These are phyloP conservation scores for Tachyglossus aculeatus DNA, from an alignment of 2,797 vertebrate species.

Conservation along the genomic window DNA sequence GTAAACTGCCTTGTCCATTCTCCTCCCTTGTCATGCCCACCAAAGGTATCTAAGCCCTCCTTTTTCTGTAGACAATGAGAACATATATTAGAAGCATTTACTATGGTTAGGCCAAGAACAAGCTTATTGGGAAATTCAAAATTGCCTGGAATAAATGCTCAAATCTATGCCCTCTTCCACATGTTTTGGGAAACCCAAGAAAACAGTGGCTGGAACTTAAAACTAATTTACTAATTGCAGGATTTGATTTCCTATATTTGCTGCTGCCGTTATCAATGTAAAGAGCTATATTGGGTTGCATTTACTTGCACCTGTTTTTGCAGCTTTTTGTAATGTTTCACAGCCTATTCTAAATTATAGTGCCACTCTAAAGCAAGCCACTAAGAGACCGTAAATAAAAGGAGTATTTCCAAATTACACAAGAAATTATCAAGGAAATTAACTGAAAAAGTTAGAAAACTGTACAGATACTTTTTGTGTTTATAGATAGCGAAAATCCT, in stretches of 20 bases:
- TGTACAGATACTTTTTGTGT: slow-evolving; percentile 8
- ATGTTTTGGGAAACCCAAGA: slow-evolving; percentile 57
- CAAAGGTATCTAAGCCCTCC: no score
- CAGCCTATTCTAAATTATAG: slow-evolving; percentile 12
- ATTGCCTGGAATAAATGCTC: slow-evolving; percentile 54
- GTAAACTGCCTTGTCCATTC: no score
- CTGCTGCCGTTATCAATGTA: slow-evolving; percentile 32
- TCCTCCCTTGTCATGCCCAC: no score
- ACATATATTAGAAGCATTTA: slow-evolving; percentile 37
- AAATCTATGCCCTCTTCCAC: slow-evolving; percentile 45
- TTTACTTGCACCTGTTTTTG: slow-evolving; percentile 11
- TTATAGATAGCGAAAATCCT: slow-evolving; percentile 40
- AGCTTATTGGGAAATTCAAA: slow-evolving; percentile 53
- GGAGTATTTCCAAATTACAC: not conserved
- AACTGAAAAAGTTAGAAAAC: not conserved
- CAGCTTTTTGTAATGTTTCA: not conserved
- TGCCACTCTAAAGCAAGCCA: slow-evolving; percentile 8
- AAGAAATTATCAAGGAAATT: not conserved
- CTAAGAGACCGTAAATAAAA: not conserved
- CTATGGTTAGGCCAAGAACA: slow-evolving; percentile 42
- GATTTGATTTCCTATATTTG: slow-evolving; percentile 33
- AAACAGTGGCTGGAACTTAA: slow-evolving; percentile 50
- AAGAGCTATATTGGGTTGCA: slow-evolving; percentile 33
- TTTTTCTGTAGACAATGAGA: slow-evolving; percentile 33
- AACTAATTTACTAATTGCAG: slow-evolving; percentile 55